phyloP scores from a whole-genome alignment of 2,888 invertebrate species.

The Aspidapion aeneum region DNA sequence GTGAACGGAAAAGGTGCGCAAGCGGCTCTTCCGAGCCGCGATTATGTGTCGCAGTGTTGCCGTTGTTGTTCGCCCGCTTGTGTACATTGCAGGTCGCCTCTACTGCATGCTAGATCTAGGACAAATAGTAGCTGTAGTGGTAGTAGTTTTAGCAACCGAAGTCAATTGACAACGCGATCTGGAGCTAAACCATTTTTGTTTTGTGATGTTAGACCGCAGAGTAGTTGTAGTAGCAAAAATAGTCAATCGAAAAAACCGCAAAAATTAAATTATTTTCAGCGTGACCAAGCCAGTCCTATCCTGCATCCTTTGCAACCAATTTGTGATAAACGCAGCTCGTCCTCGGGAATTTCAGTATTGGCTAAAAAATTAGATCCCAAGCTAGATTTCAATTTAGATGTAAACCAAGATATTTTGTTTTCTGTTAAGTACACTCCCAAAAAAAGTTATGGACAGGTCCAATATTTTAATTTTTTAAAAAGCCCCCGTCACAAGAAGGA shows the following conservation, averaged over 20 bases:
- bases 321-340: no score
- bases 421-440: not conserved
- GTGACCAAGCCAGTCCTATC: no score
- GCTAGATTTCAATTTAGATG: not conserved
- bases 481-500: not conserved
- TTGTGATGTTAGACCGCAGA: no score
- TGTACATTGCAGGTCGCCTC: not conserved
- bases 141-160: no score
- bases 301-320: no score
- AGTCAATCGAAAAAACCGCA: no score
- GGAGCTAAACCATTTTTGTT: no score
- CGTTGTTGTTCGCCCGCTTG: slow-evolving; percentile 11
- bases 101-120: slow-evolving; percentile 6
- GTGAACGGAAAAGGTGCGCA: slow-evolving; percentile 44
- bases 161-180: no score
- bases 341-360: no score
- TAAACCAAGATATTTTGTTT: not conserved
- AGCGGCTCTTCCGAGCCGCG: slow-evolving; percentile 9
- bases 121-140: not conserved
- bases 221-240: not conserved
- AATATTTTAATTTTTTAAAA: not conserved
- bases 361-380: no score
- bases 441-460: not conserved
- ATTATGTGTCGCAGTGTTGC: slow-evolving; percentile 14
- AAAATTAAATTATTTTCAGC: no score